Conservation (phyloP, 2,888 invertebrate genomes). For the Coelogynopora nodosa region DNA sequence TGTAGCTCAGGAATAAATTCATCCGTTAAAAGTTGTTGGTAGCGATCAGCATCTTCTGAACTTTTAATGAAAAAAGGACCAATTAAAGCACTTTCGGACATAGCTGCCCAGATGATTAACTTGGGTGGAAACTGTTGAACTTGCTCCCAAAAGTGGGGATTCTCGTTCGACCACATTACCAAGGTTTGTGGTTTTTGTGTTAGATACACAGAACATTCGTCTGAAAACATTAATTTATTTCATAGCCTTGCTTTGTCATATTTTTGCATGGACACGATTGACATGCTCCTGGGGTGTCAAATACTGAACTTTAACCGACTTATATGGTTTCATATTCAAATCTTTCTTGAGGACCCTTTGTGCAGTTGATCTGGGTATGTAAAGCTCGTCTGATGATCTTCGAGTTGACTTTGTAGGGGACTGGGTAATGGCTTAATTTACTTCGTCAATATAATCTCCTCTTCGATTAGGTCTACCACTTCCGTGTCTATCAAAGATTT, state of each 20-base stretch:
- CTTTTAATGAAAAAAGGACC: conserved; percentile 15
- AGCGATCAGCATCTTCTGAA: conserved; percentile 17
- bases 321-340: not conserved
- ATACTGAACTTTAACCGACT: not conserved
- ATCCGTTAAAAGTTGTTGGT: conserved; percentile 24
- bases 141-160: conserved; percentile 24
- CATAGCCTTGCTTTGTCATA: not conserved
- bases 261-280: not conserved
- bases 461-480: too few relatives aligned
- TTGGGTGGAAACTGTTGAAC: conserved; percentile 16
- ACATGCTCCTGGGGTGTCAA: not conserved
- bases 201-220: not conserved
- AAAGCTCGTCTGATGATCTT: too few relatives aligned
- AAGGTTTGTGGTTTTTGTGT: not conserved
- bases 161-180: conserved; percentile 24
- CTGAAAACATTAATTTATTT: not conserved
- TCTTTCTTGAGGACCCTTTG: not conserved
- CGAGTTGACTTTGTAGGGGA: too few relatives aligned
- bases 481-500: too few relatives aligned
- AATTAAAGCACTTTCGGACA: conserved; percentile 25
- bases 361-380: not conserved
- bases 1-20: conserved; percentile 25
- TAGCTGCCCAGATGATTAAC: conserved; percentile 23
- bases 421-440: too few relatives aligned
- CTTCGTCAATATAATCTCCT: too few relatives aligned